These are phyloP conservation scores for Diplazon laetatorius DNA, from an alignment of 2,888 invertebrate genomes.

Conservation along the genomic window DNA sequence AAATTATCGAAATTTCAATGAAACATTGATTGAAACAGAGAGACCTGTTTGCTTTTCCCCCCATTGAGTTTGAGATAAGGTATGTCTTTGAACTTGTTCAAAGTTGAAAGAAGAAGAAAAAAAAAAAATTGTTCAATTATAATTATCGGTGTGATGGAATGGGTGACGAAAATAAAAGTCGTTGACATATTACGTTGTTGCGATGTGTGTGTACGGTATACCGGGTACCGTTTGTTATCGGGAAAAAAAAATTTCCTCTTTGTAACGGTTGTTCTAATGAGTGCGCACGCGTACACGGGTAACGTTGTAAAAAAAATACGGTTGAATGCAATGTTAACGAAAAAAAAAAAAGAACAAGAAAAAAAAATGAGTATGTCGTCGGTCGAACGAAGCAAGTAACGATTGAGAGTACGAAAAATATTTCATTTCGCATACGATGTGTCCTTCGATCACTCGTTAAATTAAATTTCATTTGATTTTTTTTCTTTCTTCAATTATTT, in stretches of 20 bases:
- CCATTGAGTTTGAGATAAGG: slow-evolving; percentile 40
- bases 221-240: slow-evolving; percentile 38
- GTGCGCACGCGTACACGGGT: slow-evolving; percentile 29
- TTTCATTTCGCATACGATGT: no score
- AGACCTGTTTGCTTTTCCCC: slow-evolving; percentile 30
- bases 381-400: background rate
- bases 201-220: slow-evolving; percentile 42
- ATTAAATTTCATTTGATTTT: no score
- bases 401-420: no score
- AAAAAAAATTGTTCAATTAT: slow-evolving; percentile 54
- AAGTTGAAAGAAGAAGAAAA: no score
- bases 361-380: background rate
- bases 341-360: background rate
- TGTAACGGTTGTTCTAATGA: slow-evolving; percentile 12
- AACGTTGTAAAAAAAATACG: slow-evolving; percentile 2
- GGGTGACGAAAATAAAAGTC: slow-evolving; percentile 43
- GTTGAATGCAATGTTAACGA: slow-evolving; percentile 9
- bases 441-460: no score
- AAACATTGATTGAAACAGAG: slow-evolving; percentile 22
- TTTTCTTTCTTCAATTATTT: no score
- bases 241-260: no score
- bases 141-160: slow-evolving; percentile 50
- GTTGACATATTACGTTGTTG: slow-evolving; percentile 47
- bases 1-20: background rate
- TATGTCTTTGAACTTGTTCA: slow-evolving; percentile 45